Conservation (phyloP, 2,888 invertebrate genomes). For the Lottia scabra region DNA sequence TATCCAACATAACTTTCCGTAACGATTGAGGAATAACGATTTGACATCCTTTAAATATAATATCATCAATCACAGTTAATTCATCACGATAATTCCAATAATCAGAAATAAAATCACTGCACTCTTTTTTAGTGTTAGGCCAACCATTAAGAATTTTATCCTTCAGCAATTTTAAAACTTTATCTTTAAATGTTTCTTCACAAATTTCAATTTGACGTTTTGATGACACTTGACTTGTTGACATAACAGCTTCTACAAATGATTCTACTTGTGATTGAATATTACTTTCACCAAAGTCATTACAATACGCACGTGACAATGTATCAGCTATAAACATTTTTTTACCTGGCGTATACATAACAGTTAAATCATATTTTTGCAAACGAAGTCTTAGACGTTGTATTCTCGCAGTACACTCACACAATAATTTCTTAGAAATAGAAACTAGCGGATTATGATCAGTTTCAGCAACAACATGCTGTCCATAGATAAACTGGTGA, state of each 20-base stretch:
- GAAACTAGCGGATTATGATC: slow-evolving; percentile 24
- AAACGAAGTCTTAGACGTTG: slow-evolving; percentile 22
- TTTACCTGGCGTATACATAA: slow-evolving; percentile 19
- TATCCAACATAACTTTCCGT: too few species aligned
- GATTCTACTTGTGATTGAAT: too few species aligned
- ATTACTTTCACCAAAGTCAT: too few species aligned
- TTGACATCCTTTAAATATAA: background rate
- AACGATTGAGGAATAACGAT: too few species aligned
- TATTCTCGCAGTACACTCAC: slow-evolving; percentile 18
- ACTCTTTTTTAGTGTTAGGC: background rate
- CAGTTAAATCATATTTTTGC: slow-evolving; percentile 18
- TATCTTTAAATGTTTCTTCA: too few species aligned
- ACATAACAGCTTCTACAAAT: too few species aligned
- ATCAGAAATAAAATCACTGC: background rate
- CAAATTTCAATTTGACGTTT: too few species aligned
- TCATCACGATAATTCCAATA: slow-evolving; percentile 3
- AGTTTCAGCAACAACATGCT: slow-evolving; percentile 5
- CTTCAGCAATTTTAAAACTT: too few species aligned
- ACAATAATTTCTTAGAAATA: slow-evolving; percentile 14
- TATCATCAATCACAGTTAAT: background rate
- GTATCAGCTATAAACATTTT: slow-evolving; percentile 19
- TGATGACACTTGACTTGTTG: too few species aligned
- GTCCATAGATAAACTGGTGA: slow-evolving; percentile 21
- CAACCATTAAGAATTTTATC: too few species aligned
- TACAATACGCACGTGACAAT: slow-evolving; percentile 1